Evolutionary conservation across 2,888 invertebrate species (phyloP).

Genomic region (Acronicta leporina): DNA sequence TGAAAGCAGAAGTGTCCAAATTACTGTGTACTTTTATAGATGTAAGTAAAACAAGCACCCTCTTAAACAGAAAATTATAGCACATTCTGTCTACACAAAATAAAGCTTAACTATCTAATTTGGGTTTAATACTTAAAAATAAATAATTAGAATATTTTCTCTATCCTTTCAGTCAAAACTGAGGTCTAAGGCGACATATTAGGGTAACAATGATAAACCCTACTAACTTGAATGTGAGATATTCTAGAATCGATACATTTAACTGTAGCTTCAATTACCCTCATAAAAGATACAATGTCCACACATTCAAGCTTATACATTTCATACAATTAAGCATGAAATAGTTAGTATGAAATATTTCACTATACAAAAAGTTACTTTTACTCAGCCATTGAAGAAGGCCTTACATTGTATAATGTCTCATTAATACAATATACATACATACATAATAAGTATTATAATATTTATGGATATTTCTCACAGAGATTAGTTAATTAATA

Average conservation of each 20-base stretch:
- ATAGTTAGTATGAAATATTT: constrained; percentile 40
- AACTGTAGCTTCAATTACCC: constrained; percentile 22
- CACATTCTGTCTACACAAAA: constrained; percentile 27
- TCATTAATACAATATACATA: constrained; percentile 44
- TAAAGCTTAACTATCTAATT: constrained; percentile 40
- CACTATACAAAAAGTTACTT: constrained; percentile 49
- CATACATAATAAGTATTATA: no score
- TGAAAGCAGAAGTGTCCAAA: constrained; percentile 11
- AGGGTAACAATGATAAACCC: constrained; percentile 44
- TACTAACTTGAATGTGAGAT: constrained; percentile 26
- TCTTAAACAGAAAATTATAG: constrained; percentile 48
- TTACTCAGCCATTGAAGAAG: constrained; percentile 45
- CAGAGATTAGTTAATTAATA: constrained; percentile 46
- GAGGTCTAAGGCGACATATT: constrained; percentile 23
- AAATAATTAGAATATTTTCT: constrained; percentile 52
- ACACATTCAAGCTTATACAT: constrained; percentile 35
- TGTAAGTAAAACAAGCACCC: constrained; percentile 14
- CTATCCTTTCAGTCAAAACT: constrained; percentile 46
- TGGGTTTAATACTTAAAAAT: constrained; percentile 54
- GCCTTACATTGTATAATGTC: constrained; percentile 48
- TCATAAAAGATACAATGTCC: constrained; percentile 21
- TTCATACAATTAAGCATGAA: constrained; percentile 40
- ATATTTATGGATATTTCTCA: constrained; percentile 59
- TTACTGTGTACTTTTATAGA: constrained; percentile 7
- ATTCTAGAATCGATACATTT: constrained; percentile 26